phyloP scores from a whole-genome alignment of 2,113 vertebrate genomes.

The Stercorarius parasiticus region DNA sequence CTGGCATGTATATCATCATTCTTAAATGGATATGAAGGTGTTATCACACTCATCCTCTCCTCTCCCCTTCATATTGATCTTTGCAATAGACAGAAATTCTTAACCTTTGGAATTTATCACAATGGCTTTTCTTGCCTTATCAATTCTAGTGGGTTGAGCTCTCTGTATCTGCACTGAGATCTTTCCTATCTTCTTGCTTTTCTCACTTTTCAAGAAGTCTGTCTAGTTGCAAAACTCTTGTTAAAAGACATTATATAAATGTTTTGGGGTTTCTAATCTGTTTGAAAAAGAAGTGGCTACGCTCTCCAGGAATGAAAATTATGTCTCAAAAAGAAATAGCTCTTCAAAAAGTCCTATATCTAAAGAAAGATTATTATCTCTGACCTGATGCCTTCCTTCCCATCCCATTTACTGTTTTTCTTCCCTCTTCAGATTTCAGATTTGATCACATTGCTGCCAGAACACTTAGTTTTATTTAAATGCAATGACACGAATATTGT shows the following conservation, averaged over 20 bases:
- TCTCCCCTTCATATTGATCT: conserved; percentile 33
- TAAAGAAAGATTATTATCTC: background rate
- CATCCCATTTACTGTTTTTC: background rate
- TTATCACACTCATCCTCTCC: conserved; percentile 36
- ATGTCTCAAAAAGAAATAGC: conserved; percentile 20
- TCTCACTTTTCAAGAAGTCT: conserved; percentile 47
- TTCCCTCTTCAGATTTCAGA: conserved; percentile 38
- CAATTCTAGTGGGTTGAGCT: conserved; percentile 52
- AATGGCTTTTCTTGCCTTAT: conserved; percentile 53
- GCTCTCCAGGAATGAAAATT: conserved; percentile 50
- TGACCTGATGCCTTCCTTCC: background rate
- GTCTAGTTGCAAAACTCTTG: conserved; percentile 37
- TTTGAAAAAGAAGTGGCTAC: conserved; percentile 50
- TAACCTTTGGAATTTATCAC: conserved; percentile 60
- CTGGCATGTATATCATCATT: background rate
- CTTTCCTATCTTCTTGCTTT: conserved; percentile 48
- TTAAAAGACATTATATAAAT: conserved; percentile 54
- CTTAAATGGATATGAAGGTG: conserved; percentile 37
- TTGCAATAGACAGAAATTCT: conserved; percentile 47
- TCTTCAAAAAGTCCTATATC: conserved; percentile 38
- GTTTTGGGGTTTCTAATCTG: conserved; percentile 48
- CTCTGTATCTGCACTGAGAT: conserved; percentile 47
- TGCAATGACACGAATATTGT: conserved; percentile 53
- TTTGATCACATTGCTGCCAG: conserved; percentile 32
- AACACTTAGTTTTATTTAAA: conserved; percentile 71